Evolutionary conservation across 2,113 vertebrate species (phyloP), one percentile per base, ranked within the genome.

Genomic region (Apaloderma vittatum): DNA sequence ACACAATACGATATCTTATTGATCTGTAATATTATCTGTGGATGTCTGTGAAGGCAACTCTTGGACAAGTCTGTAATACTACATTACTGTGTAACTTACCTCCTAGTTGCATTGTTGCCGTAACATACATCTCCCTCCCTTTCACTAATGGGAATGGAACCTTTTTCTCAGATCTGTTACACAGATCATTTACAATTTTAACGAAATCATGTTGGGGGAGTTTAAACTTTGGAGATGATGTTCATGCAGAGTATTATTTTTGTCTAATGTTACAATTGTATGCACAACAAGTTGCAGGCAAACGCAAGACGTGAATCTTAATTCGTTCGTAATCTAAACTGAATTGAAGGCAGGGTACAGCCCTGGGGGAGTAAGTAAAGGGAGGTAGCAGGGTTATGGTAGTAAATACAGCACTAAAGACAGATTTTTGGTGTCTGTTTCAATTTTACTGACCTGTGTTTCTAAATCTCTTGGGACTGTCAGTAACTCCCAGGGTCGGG

Each of bases 41-140:
- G 8, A 11, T 76, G 58, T 26, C 22, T 2, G 5, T 1, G 7
- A 40, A 58, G 58, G 16, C 26, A 1, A 9, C 0, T 0, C 58
- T 61, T 54, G 23, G 55, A n/a, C 20, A 51, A 27, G 23, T 90
- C 40, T 30, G n/a, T n/a, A 66, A 84, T 40, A 22, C 57, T 51
- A 18, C 27, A 11, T 75, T n/a, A n/a, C 62, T 68, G 62, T 80
- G 40, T 36, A 7, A 30, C 21, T n/a, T 52, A 22, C 40, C 21
- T 79, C 52, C 32, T 11, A 52, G 37, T 61, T 54, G 29, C 11
- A 5, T 2, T 34, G 72, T 27, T 65, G 20, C 81, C 37, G 19
- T 52, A 32, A 55, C 3, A 11, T 15, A 22, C 30, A 46, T 68
- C 34, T 85, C 55, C 6, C 22, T 77, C 22, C 26, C 23, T 93